Evolutionary conservation across 2,888 invertebrate species (phyloP).

Genomic region (Sinhomidia bicolor): DNA sequence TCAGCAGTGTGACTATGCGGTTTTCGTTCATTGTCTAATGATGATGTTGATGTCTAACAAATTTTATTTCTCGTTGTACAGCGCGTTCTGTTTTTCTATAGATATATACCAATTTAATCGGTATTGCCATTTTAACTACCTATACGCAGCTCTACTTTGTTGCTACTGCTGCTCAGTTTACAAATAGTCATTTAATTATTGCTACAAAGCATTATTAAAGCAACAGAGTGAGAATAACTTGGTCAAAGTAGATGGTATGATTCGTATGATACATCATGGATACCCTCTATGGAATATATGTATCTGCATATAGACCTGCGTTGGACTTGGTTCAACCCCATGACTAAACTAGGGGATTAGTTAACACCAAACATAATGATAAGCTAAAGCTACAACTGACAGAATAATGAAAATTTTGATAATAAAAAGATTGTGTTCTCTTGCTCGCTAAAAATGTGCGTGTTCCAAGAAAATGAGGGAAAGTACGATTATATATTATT

Average conservation of each 20-base stretch:
- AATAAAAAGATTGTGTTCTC: background rate
- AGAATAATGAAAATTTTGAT: background rate
- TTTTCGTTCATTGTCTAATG: conserved; percentile 59
- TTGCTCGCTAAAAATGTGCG: conserved; percentile 7
- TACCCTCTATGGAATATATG: too few relatives aligned
- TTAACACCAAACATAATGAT: background rate
- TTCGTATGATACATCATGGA: too few relatives aligned
- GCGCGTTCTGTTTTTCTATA: too few relatives aligned
- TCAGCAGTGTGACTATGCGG: conserved; percentile 55
- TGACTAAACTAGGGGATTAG: background rate
- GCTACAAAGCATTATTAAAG: background rate
- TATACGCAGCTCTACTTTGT: too few relatives aligned
- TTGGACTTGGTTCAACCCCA: too few relatives aligned
- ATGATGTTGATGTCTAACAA: conserved; percentile 24
- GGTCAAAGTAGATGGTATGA: too few relatives aligned
- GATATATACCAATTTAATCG: too few relatives aligned
- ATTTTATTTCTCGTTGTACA: background rate
- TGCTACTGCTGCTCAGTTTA: background rate
- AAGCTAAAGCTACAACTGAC: background rate
- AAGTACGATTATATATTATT: background rate
- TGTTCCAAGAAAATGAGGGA: background rate
- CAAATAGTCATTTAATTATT: background rate
- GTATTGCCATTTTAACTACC: background rate
- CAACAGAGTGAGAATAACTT: background rate
- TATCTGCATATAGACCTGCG: too few relatives aligned